Evolutionary conservation across 2,113 vertebrate genomes (phyloP).

Genomic region (Malurus cyaneus): DNA sequence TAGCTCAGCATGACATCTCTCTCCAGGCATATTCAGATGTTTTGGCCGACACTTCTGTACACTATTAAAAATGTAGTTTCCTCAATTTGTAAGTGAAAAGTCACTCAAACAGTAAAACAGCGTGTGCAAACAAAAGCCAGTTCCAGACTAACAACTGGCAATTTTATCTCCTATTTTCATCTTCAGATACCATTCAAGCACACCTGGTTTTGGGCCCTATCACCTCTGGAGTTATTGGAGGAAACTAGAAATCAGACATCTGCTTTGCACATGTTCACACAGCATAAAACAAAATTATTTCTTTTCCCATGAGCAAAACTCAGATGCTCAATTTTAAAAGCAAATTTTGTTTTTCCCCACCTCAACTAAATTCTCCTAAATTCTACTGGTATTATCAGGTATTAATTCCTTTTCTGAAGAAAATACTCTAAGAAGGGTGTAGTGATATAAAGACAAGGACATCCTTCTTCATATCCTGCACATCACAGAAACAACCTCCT

Average conservation of each 20-base stretch:
- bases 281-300: background rate
- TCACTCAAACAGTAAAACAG: background rate
- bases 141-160: background rate
- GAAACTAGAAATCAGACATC: background rate
- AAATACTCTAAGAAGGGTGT: background rate
- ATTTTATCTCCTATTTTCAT: background rate
- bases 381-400: background rate
- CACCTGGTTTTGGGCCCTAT: background rate
- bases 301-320: background rate
- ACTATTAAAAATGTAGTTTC: background rate
- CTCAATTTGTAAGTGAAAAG: background rate
- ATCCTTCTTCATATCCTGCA: background rate
- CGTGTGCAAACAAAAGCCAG: rapidly evolving
- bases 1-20: background rate
- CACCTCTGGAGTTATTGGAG: background rate
- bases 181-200: background rate
- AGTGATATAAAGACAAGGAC: background rate
- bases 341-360: background rate
- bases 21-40: background rate
- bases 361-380: background rate
- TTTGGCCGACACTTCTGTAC: background rate
- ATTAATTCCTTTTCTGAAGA: background rate
- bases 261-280: background rate
- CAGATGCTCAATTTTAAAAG: background rate
- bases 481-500: background rate